Evolutionary conservation across 2,888 invertebrate species (phyloP).

Genomic region (Perdita meconis): DNA sequence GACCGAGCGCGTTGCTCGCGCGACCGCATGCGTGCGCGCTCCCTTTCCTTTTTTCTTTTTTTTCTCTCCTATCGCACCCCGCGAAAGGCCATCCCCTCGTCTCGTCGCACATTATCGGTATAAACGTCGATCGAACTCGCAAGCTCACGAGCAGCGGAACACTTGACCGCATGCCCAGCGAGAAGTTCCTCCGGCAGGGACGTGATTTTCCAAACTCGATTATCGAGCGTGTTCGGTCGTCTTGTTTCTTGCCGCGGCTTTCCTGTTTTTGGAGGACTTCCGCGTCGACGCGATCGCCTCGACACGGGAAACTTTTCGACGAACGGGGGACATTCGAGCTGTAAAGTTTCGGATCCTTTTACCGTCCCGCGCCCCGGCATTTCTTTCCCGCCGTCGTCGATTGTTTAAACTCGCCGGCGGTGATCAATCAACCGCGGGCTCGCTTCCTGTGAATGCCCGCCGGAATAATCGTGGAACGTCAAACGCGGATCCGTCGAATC

Average conservation of each 20-base stretch:
- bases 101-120: neutral
- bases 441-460: too few relatives aligned
- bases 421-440: neutral
- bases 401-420: neutral
- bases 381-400: neutral
- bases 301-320: too few relatives aligned
- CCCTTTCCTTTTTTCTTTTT: slow-evolving; percentile 6
- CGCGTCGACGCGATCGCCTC: neutral
- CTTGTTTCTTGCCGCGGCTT: neutral
- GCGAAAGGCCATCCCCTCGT: too few relatives aligned
- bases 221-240: neutral
- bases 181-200: neutral
- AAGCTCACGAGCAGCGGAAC: neutral
- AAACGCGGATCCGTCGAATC: neutral
- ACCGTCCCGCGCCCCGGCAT: too few relatives aligned
- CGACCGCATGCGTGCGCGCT: too few relatives aligned
- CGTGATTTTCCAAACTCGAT: neutral
- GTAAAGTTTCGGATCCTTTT: too few relatives aligned
- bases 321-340: too few relatives aligned
- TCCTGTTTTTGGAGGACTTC: neutral
- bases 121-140: neutral
- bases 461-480: neutral
- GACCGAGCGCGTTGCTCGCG: slow-evolving; percentile 18
- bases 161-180: neutral
- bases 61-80: too few relatives aligned